phyloP scores from a whole-genome alignment of 2,113 vertebrate species.

The Onychostoma macrolepis region DNA sequence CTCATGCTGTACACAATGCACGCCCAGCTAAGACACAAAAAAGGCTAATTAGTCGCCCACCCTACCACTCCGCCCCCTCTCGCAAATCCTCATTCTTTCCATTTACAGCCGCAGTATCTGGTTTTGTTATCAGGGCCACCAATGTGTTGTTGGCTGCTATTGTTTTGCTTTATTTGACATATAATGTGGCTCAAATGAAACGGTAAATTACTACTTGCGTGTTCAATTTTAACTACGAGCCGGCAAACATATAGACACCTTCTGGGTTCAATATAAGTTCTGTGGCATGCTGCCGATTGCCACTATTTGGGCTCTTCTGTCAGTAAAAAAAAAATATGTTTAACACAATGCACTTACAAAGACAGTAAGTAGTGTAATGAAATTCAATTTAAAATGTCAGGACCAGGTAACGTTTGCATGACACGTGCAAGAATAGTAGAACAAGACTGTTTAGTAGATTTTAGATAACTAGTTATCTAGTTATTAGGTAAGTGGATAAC shows the following conservation, averaged over 20 bases:
- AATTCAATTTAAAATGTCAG: background rate
- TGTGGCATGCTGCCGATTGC: background rate
- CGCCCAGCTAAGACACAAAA: constrained; percentile 58
- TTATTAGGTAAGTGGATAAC: too few species aligned
- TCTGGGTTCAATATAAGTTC: background rate
- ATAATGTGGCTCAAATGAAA: constrained; percentile 6
- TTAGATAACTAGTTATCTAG: background rate
- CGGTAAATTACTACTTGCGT: background rate
- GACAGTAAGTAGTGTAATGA: background rate
- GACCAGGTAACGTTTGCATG: background rate
- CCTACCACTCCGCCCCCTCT: constrained; percentile 40
- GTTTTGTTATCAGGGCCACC: constrained; percentile 33
- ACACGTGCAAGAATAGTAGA: background rate
- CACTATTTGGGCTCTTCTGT: background rate
- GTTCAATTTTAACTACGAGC: background rate
- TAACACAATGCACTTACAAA: background rate
- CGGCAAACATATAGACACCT: background rate
- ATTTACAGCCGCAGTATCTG: constrained; percentile 52
- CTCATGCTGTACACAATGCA: constrained; percentile 45
- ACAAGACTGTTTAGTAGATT: background rate
- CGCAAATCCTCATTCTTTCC: constrained; percentile 49
- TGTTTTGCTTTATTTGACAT: constrained; percentile 36
- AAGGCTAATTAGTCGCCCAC: constrained; percentile 64
- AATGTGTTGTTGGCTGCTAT: constrained; percentile 48
- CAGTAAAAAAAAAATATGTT: background rate